A percentile compares a stretch with the other conserved stretches of the same genome.
These are phyloP conservation scores for Alaudala cheleensis DNA, from an alignment of 2,113 vertebrate species.

Conservation along the genomic window DNA sequence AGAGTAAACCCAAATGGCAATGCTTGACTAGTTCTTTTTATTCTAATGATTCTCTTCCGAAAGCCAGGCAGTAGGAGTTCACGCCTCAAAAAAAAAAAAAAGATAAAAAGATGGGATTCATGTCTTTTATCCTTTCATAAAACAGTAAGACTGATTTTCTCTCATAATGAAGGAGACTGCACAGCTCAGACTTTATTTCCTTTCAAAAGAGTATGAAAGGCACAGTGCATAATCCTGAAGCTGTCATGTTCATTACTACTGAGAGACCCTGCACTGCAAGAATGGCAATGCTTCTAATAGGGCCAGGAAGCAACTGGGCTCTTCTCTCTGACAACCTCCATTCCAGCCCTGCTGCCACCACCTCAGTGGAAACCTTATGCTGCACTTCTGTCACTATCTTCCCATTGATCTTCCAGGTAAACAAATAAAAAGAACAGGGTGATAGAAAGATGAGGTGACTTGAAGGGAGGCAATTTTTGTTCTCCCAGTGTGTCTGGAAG, in stretches of 20 bases:
- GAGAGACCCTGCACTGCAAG: background rate
- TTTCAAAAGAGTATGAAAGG: constrained; percentile 71
- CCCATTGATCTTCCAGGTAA: constrained; percentile 46
- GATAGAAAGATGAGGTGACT: background rate
- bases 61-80: constrained; percentile 47
- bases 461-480: constrained; percentile 13
- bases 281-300: constrained; percentile 26
- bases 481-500: background rate
- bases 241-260: constrained; percentile 54
- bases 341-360: background rate
- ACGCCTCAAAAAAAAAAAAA: constrained; percentile 40
- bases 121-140: constrained; percentile 75
- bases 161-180: constrained; percentile 65
- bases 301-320: constrained; percentile 41
- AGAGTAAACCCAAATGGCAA: constrained; percentile 63
- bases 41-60: constrained; percentile 74
- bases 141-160: constrained; percentile 72
- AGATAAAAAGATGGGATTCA: constrained; percentile 40
- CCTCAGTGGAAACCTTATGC: background rate
- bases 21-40: constrained; percentile 69
- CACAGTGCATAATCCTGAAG: constrained; percentile 28
- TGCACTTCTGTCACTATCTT: background rate
- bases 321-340: constrained; percentile 1
- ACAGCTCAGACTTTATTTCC: constrained; percentile 59
- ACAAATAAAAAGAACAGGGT: constrained; percentile 25